Evolutionary conservation across 1,140 invertebrate species (phyloP).

Genomic region (Bombus vancouverensis): DNA sequence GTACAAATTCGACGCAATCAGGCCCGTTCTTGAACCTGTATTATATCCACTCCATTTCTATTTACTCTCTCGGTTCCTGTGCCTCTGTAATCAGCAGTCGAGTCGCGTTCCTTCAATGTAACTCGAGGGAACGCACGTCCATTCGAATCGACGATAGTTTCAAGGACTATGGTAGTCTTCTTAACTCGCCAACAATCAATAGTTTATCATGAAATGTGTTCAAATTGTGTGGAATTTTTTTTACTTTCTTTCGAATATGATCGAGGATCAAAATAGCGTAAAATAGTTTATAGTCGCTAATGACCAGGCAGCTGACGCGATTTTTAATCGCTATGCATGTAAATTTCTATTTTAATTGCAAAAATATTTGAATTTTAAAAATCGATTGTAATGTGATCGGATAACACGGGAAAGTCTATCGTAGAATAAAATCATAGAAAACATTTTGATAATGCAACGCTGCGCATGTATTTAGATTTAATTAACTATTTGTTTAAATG

Average conservation of each 20-base stretch:
- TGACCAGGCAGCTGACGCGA: too few relatives aligned
- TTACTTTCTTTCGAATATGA: neutral
- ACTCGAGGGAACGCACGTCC: neutral
- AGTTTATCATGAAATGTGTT: neutral
- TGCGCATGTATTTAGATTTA: too few relatives aligned
- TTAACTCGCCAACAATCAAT: neutral
- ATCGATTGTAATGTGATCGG: too few relatives aligned
- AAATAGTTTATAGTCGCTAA: too few relatives aligned
- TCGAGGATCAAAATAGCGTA: too few relatives aligned
- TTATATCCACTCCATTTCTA: constrained; percentile 28
- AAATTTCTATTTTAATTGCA: too few relatives aligned
- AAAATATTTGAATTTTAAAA: too few relatives aligned
- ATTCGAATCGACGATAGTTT: neutral
- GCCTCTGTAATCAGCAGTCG: constrained; percentile 28
- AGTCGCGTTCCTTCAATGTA: constrained; percentile 29
- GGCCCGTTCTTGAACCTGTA: constrained; percentile 43
- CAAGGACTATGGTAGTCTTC: neutral
- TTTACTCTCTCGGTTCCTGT: constrained; percentile 21
- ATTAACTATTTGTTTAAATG: too few relatives aligned
- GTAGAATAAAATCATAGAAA: too few relatives aligned
- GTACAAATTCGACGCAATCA: constrained; percentile 39
- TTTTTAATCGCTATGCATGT: too few relatives aligned
- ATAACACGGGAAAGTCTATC: too few relatives aligned
- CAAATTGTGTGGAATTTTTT: neutral
- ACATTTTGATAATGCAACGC: too few relatives aligned